Conservation (phyloP, 1,140 invertebrate genomes). For the Saccostrea echinata region DNA sequence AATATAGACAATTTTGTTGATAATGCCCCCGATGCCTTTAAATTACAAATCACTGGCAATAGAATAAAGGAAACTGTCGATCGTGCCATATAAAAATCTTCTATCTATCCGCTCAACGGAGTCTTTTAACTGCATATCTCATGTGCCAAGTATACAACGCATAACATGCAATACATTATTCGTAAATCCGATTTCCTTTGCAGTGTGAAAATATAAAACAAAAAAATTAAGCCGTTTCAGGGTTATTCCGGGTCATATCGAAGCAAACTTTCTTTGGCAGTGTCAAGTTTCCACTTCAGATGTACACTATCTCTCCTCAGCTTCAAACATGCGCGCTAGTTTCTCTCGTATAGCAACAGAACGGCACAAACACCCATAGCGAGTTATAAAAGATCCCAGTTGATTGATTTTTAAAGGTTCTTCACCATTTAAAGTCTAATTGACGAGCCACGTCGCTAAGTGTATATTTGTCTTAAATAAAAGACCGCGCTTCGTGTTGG, state of each 20-base stretch:
- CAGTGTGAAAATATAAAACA: not conserved
- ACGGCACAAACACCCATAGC: not conserved
- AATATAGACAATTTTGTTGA: slow-evolving; percentile 21
- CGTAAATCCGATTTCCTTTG: slow-evolving; percentile 14
- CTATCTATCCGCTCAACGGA: slow-evolving; percentile 12
- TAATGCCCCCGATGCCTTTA: slow-evolving; percentile 24
- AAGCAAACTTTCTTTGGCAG: not conserved
- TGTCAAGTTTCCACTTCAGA: not conserved
- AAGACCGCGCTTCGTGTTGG: not conserved
- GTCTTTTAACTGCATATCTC: not conserved
- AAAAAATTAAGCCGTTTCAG: not conserved
- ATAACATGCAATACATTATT: slow-evolving; percentile 13
- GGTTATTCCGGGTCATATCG: slow-evolving; percentile 12
- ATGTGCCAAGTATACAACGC: not conserved
- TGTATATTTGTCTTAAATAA: slow-evolving; percentile 33
- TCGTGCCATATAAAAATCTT: slow-evolving; percentile 10
- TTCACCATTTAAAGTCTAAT: slow-evolving; percentile 35
- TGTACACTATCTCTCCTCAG: not conserved
- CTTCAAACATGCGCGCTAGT: not conserved
- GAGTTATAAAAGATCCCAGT: not conserved
- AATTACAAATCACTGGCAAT: slow-evolving; percentile 32
- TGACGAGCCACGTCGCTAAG: slow-evolving; percentile 28
- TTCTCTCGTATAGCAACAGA: slow-evolving; percentile 18
- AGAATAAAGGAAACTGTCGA: not conserved
- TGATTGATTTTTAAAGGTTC: slow-evolving; percentile 35